Percentiles rank a stretch among this genome's conserved stretches.
These are phyloP conservation scores for Embidobia sp. DNA, from an alignment of 2,888 invertebrate species.

Conservation along the genomic window DNA sequence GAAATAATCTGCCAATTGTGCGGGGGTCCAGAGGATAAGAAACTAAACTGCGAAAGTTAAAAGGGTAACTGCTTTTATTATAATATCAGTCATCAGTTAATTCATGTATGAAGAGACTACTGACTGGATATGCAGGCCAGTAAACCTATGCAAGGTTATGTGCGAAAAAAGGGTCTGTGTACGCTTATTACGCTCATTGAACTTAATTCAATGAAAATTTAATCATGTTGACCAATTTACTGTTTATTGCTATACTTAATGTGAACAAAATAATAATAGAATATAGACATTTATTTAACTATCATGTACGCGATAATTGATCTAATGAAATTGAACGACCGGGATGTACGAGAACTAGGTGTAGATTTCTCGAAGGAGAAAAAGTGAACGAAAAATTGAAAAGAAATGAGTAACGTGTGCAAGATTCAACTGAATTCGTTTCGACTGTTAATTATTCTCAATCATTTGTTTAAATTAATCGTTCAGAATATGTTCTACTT, in stretches of 20 bases:
- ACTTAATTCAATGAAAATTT: slow-evolving; percentile 57
- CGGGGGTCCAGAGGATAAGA: slow-evolving; percentile 26
- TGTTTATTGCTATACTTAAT: slow-evolving; percentile 14
- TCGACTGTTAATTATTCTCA: no score
- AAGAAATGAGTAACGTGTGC: no score
- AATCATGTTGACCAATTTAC: slow-evolving; percentile 45
- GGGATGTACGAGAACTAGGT: no score
- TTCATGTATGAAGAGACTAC: slow-evolving; percentile 44
- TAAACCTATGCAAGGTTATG: slow-evolving; percentile 52
- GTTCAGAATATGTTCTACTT: no score
- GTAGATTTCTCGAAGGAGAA: no score
- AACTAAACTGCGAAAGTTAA: slow-evolving; percentile 43
- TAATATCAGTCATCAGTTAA: slow-evolving; percentile 54
- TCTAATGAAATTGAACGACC: no score
- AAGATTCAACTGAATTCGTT: no score
- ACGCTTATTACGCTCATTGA: slow-evolving; percentile 60
- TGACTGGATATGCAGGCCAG: slow-evolving; percentile 55
- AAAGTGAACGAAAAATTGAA: no score
- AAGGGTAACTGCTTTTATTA: slow-evolving; percentile 52
- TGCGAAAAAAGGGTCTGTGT: slow-evolving; percentile 55
- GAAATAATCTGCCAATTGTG: slow-evolving; percentile 32
- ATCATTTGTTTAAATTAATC: no score
- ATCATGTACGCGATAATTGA: no score
- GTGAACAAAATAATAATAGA: slow-evolving; percentile 14
- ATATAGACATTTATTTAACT: no score